Conservation (phyloP, 1,140 invertebrate species). For the Pogonomyrmex barbatus region DNA sequence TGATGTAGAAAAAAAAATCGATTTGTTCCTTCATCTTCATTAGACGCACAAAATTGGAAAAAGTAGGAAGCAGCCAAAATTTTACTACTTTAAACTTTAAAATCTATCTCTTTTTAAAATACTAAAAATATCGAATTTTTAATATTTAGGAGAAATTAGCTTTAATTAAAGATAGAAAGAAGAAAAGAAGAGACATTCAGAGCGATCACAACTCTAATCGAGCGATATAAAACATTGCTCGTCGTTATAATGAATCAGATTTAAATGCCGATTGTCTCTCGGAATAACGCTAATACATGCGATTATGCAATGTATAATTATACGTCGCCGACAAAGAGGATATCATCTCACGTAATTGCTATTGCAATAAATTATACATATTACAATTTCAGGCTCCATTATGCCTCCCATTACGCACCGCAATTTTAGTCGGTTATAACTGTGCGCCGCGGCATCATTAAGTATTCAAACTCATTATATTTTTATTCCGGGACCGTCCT, state of each 20-base stretch:
- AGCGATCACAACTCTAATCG: constrained; percentile 18
- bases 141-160: neutral
- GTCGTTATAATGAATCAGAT: constrained; percentile 46
- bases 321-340: constrained; percentile 57
- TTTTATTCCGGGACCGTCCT: constrained; percentile 23
- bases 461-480: constrained; percentile 55
- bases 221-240: neutral
- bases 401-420: constrained; percentile 47
- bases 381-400: constrained; percentile 60
- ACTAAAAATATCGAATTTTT: neutral
- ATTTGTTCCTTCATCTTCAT: neutral
- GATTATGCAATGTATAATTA: constrained; percentile 60
- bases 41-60: neutral
- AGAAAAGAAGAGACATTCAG: neutral
- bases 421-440: constrained; percentile 55
- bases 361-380: constrained; percentile 61
- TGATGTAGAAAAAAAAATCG: neutral
- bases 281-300: constrained; percentile 47
- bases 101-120: neutral
- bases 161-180: neutral
- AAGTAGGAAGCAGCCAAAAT: neutral
- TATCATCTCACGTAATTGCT: constrained; percentile 59
- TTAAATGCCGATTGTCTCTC: constrained; percentile 41
- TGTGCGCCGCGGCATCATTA: constrained; percentile 39
- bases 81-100: neutral